These are phyloP conservation scores for Cinclus mexicanus DNA, from an alignment of 2,113 vertebrate species.

Conservation along the genomic window DNA sequence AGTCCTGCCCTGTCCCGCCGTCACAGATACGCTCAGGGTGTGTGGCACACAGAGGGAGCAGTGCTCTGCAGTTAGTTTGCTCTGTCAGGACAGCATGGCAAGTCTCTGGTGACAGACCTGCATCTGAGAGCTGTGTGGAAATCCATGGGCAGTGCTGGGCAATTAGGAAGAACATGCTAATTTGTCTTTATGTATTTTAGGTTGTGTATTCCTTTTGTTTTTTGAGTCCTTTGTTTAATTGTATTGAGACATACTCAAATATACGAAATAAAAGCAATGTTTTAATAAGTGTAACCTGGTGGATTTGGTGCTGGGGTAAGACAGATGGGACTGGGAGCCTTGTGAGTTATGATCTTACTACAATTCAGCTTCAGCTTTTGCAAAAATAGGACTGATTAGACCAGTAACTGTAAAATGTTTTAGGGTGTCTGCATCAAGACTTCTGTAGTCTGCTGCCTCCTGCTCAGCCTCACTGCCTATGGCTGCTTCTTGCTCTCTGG, in stretches of 20 bases:
- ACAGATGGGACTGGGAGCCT: accelerated
- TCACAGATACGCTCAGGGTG: background rate
- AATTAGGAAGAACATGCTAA: background rate
- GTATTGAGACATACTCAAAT: accelerated
- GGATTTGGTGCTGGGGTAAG: background rate
- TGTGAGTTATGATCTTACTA: accelerated
- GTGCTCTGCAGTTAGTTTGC: background rate
- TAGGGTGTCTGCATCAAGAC: background rate
- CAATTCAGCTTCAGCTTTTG: background rate
- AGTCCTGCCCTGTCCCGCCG: background rate
- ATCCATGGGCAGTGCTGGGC: background rate
- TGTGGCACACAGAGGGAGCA: background rate
- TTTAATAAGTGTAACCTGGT: background rate
- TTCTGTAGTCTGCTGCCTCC: background rate
- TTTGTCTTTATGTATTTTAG: accelerated
- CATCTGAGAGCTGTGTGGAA: background rate
- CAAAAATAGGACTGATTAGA: background rate
- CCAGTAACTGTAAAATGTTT: background rate
- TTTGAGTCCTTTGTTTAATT: background rate
- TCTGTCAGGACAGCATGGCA: background rate
- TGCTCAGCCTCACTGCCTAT: background rate
- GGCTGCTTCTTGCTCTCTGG: background rate
- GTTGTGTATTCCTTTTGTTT: background rate
- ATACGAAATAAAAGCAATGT: background rate
- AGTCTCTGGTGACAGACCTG: background rate